Conservation (phyloP, 1,140 invertebrate species). For the Odontomachus brunneus region DNA sequence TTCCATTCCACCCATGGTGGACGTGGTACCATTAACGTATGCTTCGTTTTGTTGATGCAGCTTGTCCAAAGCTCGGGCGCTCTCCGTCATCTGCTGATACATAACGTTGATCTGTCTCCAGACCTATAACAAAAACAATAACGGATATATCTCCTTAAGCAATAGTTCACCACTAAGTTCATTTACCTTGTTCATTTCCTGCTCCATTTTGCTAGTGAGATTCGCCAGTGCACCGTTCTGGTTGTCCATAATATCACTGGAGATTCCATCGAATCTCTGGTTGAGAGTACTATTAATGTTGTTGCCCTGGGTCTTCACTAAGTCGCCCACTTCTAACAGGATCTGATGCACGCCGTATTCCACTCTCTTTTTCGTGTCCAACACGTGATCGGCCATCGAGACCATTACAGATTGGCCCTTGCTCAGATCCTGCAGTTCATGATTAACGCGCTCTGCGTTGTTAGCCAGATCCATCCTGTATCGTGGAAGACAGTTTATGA, state of each 20-base stretch:
- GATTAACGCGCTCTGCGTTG: slow-evolving; percentile 82
- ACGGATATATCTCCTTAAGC: not conserved
- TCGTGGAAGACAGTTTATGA: not conserved
- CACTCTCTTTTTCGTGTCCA: slow-evolving; percentile 93
- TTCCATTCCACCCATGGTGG: slow-evolving; percentile 93
- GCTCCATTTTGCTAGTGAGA: slow-evolving; percentile 91
- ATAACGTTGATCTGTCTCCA: slow-evolving; percentile 95
- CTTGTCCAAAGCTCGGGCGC: slow-evolving; percentile 89
- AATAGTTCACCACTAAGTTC: not conserved
- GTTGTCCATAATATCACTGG: slow-evolving; percentile 89
- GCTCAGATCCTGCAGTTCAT: slow-evolving; percentile 86
- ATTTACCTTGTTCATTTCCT: slow-evolving; percentile 90
- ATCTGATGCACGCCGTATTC: slow-evolving; percentile 95
- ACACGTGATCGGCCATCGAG: slow-evolving; percentile 93
- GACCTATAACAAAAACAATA: slow-evolving; percentile 84
- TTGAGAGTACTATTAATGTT: slow-evolving; percentile 90
- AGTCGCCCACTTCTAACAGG: slow-evolving; percentile 91
- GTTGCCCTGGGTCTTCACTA: slow-evolving; percentile 88
- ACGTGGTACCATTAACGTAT: slow-evolving; percentile 93
- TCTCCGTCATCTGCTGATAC: slow-evolving; percentile 93
- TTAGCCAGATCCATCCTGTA: slow-evolving; percentile 79
- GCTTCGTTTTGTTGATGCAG: slow-evolving; percentile 92
- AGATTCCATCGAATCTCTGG: slow-evolving; percentile 90
- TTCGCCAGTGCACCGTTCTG: slow-evolving; percentile 91
- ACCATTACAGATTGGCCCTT: slow-evolving; percentile 93